Base-by-base conservation (phyloP, 2,888 invertebrate species). In the Macaria notata region DNA sequence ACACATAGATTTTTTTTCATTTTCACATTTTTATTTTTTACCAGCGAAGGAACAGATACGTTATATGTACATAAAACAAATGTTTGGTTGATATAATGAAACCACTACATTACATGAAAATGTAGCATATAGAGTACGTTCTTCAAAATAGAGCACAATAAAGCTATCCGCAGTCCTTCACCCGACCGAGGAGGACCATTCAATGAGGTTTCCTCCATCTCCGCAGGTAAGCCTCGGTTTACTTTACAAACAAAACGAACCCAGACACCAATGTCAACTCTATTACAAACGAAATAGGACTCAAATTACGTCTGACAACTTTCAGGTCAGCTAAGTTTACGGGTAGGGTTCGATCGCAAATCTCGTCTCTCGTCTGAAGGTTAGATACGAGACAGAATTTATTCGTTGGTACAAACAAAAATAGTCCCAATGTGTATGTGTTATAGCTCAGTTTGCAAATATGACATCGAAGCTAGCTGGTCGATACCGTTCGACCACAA, bases 321-420 rank as follows among this genome's bases (percentile, higher is more conserved):
- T 39, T 53, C 9, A 46, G 30, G n/a, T 45, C 9, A 9, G 19
- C 9, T 30, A 29, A 8, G 45, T 68, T 66, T 69, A 63, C 60
- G 39, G 54, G 62, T 61, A 43, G 61, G 65, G 66, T 43, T 43
- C 69, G 65, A 68, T 65, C 65, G 70, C 65, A 69, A 68, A 73
- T 68, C 70, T 67, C 63, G 46, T 63, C 61, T 58, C 59, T 61
- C 61, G 54, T 56, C 53, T 54, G 62, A 64, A 62, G 69, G 66
- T 64, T 66, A 59, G 59, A 48, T 57, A 61, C 56, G 49, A 53
- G 62, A 54, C 48, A 5, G 30, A 38, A 9, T 41, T 4, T n/a
- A 41, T 8, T 8, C 33, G 5, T 36, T 2, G 33, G 7, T 7
- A 6, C 33, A 36, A 36, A 7, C 33, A 7, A 36, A 36, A 36